A percentile compares a stretch with the other conserved stretches of the same genome.
These are phyloP conservation scores for Drosophila bipectinata DNA, from an alignment of 1,140 invertebrate genomes.

Conservation along the genomic window DNA sequence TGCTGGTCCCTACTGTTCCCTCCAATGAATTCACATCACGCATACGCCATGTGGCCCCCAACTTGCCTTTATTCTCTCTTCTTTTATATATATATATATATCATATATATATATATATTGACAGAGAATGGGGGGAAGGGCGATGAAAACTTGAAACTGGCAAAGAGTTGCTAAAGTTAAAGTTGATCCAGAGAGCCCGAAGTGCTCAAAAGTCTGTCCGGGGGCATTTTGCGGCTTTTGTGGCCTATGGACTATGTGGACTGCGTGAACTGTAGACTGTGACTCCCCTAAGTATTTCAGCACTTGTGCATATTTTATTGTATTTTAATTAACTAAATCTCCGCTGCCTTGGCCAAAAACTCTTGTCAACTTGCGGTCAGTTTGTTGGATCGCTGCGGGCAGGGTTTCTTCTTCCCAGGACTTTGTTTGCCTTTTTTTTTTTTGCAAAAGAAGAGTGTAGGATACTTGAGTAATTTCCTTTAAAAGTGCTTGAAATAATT, in stretches of 20 bases:
- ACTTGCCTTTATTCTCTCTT: neutral
- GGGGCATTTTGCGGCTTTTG: conserved; percentile 46
- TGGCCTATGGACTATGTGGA: conserved; percentile 2
- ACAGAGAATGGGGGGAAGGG: neutral
- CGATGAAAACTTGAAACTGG: conserved; percentile 34
- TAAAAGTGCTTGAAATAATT: neutral
- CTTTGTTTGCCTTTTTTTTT: too few relatives aligned
- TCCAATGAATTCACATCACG: conserved; percentile 29
- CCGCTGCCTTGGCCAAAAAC: conserved; percentile 19
- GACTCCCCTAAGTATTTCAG: conserved; percentile 37
- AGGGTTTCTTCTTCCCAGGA: neutral
- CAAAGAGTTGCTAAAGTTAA: conserved; percentile 4
- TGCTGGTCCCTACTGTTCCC: neutral
- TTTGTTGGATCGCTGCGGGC: conserved; percentile 10
- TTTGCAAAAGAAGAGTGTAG: too few relatives aligned
- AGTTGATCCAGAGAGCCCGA: neutral
- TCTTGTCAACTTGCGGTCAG: conserved; percentile 43
- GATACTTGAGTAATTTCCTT: too few relatives aligned
- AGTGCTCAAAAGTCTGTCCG: conserved; percentile 4
- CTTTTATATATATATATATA: conserved; percentile 9
- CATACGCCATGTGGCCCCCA: conserved; percentile 39
- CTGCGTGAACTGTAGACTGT: too few relatives aligned
- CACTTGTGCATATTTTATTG: conserved; percentile 76
- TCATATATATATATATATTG: too few relatives aligned
- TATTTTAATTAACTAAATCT: conserved; percentile 78